Percentiles rank a stretch among this genome's conserved stretches.
phyloP scores from a whole-genome alignment of 2,888 invertebrate genomes.

The Troides oblongomaculatus region DNA sequence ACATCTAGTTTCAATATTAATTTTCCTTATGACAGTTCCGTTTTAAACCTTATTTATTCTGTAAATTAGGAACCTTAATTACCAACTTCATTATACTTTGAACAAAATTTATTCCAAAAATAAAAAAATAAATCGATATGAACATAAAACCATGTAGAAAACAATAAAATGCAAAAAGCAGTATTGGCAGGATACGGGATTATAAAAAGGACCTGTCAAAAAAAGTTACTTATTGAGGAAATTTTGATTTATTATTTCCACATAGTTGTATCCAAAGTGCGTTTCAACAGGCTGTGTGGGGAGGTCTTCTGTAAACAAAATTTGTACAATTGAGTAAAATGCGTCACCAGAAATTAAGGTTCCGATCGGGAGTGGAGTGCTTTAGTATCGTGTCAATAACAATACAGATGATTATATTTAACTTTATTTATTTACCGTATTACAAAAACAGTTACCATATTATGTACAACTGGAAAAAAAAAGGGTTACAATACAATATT shows the following conservation, averaged over 20 bases:
- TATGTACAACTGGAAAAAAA: constrained; percentile 76
- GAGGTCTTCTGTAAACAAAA: constrained; percentile 78
- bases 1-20: constrained; percentile 17
- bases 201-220: constrained; percentile 73
- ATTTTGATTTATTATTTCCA: constrained; percentile 80
- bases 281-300: constrained; percentile 76
- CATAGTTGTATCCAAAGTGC: constrained; percentile 78
- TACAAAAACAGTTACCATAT: constrained; percentile 80
- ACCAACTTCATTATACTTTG: constrained; percentile 69
- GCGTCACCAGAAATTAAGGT: constrained; percentile 67
- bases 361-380: constrained; percentile 80
- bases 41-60: constrained; percentile 21
- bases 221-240: constrained; percentile 75
- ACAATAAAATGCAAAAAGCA: constrained; percentile 67
- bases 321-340: constrained; percentile 69
- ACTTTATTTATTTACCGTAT: constrained; percentile 79
- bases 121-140: constrained; percentile 73
- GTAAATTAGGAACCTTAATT: constrained; percentile 73
- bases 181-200: constrained; percentile 66
- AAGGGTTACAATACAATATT: constrained; percentile 78
- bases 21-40: constrained; percentile 22
- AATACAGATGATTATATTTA: constrained; percentile 74
- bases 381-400: constrained; percentile 72
- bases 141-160: constrained; percentile 78
- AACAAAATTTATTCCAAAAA: constrained; percentile 79